Evolutionary conservation across 23 tunicate genomes (phyloP), one percentile per base, ranked within the genome.

Genomic region (Corella eumyota): DNA sequence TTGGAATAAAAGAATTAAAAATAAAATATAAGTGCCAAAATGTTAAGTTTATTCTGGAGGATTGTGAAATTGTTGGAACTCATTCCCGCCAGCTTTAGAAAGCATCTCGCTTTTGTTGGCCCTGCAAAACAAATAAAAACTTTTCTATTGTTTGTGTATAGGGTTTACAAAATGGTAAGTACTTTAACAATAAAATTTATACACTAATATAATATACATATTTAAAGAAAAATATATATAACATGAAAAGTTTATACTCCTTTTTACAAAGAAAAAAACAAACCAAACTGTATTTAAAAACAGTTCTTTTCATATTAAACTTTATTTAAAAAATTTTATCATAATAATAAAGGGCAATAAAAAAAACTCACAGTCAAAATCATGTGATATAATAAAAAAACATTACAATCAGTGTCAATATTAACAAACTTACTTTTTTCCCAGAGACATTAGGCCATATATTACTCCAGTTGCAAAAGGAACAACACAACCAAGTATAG

Each of bases 391-490:
- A n/a, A n/a, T n/a, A n/a, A n/a, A n/a, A n/a, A n/a, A n/a, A n/a
- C n/a, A n/a, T n/a, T n/a, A n/a, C n/a, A n/a, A n/a, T n/a, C n/a
- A n/a, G n/a, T n/a, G n/a, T n/a, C n/a, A n/a, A n/a, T n/a, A n/a
- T n/a, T n/a, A n/a, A n/a, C n/a, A n/a, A 20, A 68, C 83, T 62
- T 64, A 84, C 94, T 90, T 90, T 73, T 76, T 74, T 58, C 98
- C 98, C 11, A 90, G 61, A 0, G 91, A 73, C 91, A 90, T 77
- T 28, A 90, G 38, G 1, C 98, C 98, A 58, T 90, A 90, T 28
- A 90, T 58, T 13, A 81, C 91, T 17, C 98, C 98, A 57, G 90
- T 76, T 2, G 92, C 91, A 69, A 90, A 90, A n/a, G 85, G 86
- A 22, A 58, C 35, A 47, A 81, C 64, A 35, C 83, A 84, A 25